Evolutionary conservation across 2,113 vertebrate genomes (phyloP), one percentile per base, ranked within the genome.

Genomic region (Hippocampus zosterae): DNA sequence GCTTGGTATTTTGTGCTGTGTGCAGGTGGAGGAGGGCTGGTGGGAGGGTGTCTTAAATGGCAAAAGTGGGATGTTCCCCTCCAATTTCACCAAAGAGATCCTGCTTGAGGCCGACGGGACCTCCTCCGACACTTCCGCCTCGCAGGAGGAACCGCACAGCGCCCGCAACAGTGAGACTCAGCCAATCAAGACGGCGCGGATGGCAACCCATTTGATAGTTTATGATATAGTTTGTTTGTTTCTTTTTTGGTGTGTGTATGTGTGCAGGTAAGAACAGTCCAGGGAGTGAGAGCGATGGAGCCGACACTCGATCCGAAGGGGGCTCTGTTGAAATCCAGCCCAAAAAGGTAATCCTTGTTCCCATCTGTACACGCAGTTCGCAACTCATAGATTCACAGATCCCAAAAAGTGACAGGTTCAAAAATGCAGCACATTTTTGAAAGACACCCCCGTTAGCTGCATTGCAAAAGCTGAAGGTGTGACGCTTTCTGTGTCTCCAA

Each of bases 11-110:
- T 65, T 78, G 21, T 75, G 72, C 65, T 68, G 65, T 62, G 63
- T 64, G 10, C 88, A 99, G 97, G 96, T 99, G 62, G 97, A 99
- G 82, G 97, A 99, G 84, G 97, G 97, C 85, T 99, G 97, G 96
- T 98, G 96, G 96, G 96, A 98, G 89, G 97, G 97, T 12, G 59
- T 91, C 72, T 94, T 98, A 15, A 93, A 96, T 68, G 97, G 97
- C 21, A 97, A 95, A 82, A 93, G 91, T 19, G 97, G 97, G 56
- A 97, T 99, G 95, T 99, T 99, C 88, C 97, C 97, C 78, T 99
- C 96, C 74, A 99, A 98, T 78, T 99, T 99, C 92, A 98, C 97
- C 88, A 97, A 94, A 90, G 95, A 96, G 41, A 64, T 89, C 61
- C 74, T 93, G 59, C 79, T 87, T 0, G 89, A 82, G 18, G 93